Evolutionary conservation across 2,888 invertebrate species (phyloP), one percentile per base, ranked within the genome.

Genomic region (Catocala sponsa): DNA sequence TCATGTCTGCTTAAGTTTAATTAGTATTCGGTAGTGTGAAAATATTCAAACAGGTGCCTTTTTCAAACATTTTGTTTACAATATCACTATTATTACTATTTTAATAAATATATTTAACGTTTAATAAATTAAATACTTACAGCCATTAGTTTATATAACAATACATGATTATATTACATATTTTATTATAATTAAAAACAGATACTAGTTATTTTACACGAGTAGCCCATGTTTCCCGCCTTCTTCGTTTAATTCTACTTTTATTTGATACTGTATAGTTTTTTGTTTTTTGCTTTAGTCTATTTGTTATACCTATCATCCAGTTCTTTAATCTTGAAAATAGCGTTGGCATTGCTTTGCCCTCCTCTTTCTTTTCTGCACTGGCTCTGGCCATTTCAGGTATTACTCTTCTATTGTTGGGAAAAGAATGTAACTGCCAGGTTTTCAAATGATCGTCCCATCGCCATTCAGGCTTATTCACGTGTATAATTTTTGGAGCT

Each of bases 371-470:
- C 57, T 56, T 61, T 46, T 85, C 83, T 44, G 76, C 80, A 58
- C 70, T 85, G 48, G 46, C 60, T 64, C 74, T 73, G 5, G 48
- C 63, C 5, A 59, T 61, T 59, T 72, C 74, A 43, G 81, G 74
- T 32, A 73, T 63, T 70, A 84, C 82, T 54, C 70, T 83, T 46
- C 88, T 83, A 58, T 86, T 86, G 75, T 92, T 89, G 15, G 92
- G 87, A 60, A 89, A 88, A 0, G 89, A 84, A 64, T 92, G 81
- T 44, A 90, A 81, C 55, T 91, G 87, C 95, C 95, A 95, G 0
- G 94, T 92, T 84, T 95, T 95, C 35, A 95, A 90, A 53, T 92
- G 85, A 42, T 95, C 91, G 78, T 96, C 95, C 95, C 95, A 95
- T 70, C 94, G 94, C 95, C 95, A 95, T 12, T 95, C 91, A 25